Evolutionary conservation across 2,113 vertebrate species (phyloP).

Genomic region (Phalacrocorax carbo): DNA sequence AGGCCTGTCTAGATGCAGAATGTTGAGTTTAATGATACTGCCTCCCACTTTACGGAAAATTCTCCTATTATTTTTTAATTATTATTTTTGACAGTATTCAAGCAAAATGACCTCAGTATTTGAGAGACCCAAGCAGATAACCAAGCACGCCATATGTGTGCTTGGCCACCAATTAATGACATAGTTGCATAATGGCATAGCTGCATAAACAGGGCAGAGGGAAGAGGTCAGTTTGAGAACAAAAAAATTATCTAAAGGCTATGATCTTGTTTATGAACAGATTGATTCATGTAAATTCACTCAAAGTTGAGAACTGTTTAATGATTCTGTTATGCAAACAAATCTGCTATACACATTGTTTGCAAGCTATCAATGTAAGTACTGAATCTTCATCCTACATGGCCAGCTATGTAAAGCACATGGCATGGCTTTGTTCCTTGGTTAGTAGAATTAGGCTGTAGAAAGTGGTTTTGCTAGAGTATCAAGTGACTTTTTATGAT

Average conservation of each 20-base stretch:
- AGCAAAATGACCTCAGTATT: neutral
- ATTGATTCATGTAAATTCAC: conserved; percentile 45
- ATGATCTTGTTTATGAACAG: conserved; percentile 23
- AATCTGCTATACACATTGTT: conserved; percentile 59
- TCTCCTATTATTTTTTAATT: neutral
- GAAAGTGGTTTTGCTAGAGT: neutral
- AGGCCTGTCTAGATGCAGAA: neutral
- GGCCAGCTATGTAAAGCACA: neutral
- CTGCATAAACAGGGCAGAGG: conserved; percentile 44
- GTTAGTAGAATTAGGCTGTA: neutral
- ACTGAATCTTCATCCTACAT: neutral
- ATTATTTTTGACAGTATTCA: neutral
- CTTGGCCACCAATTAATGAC: conserved; percentile 28
- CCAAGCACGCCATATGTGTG: neutral
- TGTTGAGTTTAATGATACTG: neutral
- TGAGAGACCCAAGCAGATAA: neutral
- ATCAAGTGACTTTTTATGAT: neutral
- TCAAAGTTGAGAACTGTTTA: conserved; percentile 34
- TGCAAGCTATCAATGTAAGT: conserved; percentile 6
- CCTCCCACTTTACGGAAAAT: neutral
- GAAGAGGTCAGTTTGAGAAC: conserved; percentile 19
- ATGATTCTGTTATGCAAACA: conserved; percentile 3
- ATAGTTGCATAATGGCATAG: conserved; percentile 39
- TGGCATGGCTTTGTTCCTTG: neutral
- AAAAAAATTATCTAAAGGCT: conserved; percentile 20